Percentiles rank a stretch among this genome's conserved stretches.
Conservation (phyloP, 2,113 vertebrate species). For the Sialia sialis region DNA sequence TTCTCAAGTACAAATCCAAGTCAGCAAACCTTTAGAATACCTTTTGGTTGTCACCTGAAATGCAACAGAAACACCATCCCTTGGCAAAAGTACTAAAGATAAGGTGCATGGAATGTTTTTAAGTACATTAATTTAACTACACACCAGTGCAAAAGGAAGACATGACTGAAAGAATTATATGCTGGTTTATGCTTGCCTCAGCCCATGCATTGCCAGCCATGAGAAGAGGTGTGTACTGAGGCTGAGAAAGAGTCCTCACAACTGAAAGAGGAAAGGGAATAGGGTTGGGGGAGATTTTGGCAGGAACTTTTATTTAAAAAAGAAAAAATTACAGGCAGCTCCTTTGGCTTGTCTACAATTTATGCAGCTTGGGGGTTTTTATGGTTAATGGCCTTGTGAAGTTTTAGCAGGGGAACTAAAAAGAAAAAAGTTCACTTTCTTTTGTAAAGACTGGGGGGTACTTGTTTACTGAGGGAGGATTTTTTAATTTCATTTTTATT, state of each 20-base stretch:
- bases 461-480: background rate
- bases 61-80: background rate
- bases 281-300: background rate
- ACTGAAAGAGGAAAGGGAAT: background rate
- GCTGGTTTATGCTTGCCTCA: background rate
- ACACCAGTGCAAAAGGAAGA: background rate
- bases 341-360: background rate
- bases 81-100: background rate
- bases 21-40: background rate
- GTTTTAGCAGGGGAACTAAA: background rate
- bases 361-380: background rate
- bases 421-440: background rate
- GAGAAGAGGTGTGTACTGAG: background rate
- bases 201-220: background rate
- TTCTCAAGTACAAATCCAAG: background rate
- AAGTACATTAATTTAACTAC: background rate
- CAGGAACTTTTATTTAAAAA: background rate
- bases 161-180: background rate
- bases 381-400: background rate
- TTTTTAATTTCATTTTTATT: background rate
- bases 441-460: background rate
- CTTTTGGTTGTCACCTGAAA: constrained; percentile 4
- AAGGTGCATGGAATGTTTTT: background rate
- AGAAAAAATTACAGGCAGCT: background rate
- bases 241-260: background rate